These are phyloP conservation scores for Hyla sarda DNA, from an alignment of 2,113 vertebrate species.

Conservation along the genomic window DNA sequence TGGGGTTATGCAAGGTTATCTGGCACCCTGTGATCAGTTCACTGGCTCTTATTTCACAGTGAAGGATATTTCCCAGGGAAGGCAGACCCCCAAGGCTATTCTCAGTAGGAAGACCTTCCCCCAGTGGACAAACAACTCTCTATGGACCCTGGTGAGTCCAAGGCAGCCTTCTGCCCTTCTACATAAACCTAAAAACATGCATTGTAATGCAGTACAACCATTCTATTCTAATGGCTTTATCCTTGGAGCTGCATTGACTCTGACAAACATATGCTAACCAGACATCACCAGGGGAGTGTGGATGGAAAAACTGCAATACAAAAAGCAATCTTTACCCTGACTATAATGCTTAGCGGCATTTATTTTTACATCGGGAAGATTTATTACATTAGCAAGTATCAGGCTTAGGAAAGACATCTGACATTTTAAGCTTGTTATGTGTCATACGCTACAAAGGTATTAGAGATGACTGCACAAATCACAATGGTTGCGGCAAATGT, in stretches of 20 bases:
- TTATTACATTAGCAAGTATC: neutral
- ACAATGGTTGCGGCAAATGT: neutral
- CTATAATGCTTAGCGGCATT: neutral
- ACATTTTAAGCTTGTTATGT: neutral
- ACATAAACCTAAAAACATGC: slow-evolving; percentile 39
- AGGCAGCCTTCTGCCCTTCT: slow-evolving; percentile 49
- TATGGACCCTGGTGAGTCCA: neutral
- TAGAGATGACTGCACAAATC: neutral
- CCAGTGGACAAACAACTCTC: neutral
- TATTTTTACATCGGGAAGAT: neutral
- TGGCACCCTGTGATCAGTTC: slow-evolving; percentile 53
- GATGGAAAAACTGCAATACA: slow-evolving; percentile 14
- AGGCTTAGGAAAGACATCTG: neutral
- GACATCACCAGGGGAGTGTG: slow-evolving; percentile 29
- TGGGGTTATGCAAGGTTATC: slow-evolving; percentile 57
- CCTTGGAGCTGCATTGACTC: slow-evolving; percentile 45
- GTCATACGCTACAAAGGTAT: neutral
- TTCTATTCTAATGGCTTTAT: slow-evolving; percentile 47
- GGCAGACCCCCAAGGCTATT: neutral
- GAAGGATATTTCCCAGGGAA: neutral
- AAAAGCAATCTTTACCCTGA: neutral
- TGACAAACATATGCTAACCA: slow-evolving; percentile 56
- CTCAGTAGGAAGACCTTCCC: slow-evolving; percentile 26
- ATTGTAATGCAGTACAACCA: slow-evolving; percentile 51
- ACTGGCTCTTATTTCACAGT: neutral